Conservation (phyloP, 2,888 invertebrate genomes). For the Diogma glabrata region DNA sequence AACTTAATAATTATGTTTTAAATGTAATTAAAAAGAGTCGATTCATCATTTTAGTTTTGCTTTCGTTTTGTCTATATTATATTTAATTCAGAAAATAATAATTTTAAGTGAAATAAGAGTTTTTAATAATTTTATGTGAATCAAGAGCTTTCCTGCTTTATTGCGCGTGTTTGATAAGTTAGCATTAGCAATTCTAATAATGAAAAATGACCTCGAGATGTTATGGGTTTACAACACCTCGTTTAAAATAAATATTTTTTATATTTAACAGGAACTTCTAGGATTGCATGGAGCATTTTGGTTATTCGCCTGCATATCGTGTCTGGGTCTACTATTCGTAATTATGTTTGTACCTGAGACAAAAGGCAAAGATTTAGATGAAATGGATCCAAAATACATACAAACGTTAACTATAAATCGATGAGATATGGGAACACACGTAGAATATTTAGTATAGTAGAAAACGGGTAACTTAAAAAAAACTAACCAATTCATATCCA, state of each 20-base stretch:
- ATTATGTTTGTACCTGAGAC: constrained; percentile 83
- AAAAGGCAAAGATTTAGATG: constrained; percentile 78
- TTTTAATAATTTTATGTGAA: too few species aligned
- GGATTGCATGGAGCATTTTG: constrained; percentile 79
- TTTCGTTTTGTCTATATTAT: too few species aligned
- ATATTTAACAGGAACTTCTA: constrained; percentile 39
- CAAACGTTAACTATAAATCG: constrained; percentile 44
- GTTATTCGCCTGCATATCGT: constrained; percentile 74
- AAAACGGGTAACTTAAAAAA: background rate
- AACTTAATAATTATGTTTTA: too few species aligned
- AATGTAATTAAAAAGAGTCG: too few species aligned
- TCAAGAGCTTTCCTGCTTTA: too few species aligned
- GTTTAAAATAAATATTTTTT: background rate
- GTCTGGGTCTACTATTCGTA: constrained; percentile 72
- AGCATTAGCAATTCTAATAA: too few species aligned
- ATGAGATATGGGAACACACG: constrained; percentile 27
- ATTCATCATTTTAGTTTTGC: too few species aligned
- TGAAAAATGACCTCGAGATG: too few species aligned
- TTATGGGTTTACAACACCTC: constrained; percentile 21
- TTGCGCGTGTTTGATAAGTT: too few species aligned
- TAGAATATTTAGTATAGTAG: constrained; percentile 22
- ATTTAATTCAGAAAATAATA: too few species aligned
- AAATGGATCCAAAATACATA: constrained; percentile 65
- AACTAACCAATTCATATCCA: background rate
- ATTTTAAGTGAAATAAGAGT: too few species aligned